Evolutionary conservation across 2,888 invertebrate species (phyloP), one percentile per base, ranked within the genome.

Genomic region (Cephus spinipes): DNA sequence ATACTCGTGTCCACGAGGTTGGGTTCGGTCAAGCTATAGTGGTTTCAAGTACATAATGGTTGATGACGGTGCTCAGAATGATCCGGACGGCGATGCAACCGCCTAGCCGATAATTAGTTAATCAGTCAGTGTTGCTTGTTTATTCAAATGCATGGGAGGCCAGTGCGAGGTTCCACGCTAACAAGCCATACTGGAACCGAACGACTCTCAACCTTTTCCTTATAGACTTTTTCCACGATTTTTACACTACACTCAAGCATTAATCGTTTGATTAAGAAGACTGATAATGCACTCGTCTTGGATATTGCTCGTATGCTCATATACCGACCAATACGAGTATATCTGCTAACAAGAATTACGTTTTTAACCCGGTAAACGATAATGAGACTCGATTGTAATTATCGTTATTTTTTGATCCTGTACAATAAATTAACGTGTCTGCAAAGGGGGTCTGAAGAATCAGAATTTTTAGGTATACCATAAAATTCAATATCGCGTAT

Each of bases 221-320:
- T 32, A 31, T 15, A 12, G 32, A n/a, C 40, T 73, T 75, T 79
- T 75, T 79, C 80, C 81, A 76, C 73, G 75, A 84, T 82, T 87
- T 84, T 87, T 85, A 85, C 82, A 79, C 80, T 81, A 23, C 74
- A 76, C 83, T 80, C 73, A 75, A 80, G 77, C 84, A 87, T 89
- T 87, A 88, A 89, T 88, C 86, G 83, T 85, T 84, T 82, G 89
- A 89, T 88, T 83, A 84, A 87, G 81, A 79, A 79, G 79, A 77
- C 77, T 77, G 88, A 89, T 88, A 89, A 87, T 80, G 80, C 83
- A 73, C 76, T 68, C 68, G 32, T 30, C 36, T 75, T 35, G 69
- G 71, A 71, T 71, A 12, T 71, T 71, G 71, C 71, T 71, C 71
- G 12, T 23, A 33, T 71, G 15, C 32, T 33, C 31, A 4, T 32